Conservation (phyloP, 2,888 invertebrate species). For the Spisula solida region DNA sequence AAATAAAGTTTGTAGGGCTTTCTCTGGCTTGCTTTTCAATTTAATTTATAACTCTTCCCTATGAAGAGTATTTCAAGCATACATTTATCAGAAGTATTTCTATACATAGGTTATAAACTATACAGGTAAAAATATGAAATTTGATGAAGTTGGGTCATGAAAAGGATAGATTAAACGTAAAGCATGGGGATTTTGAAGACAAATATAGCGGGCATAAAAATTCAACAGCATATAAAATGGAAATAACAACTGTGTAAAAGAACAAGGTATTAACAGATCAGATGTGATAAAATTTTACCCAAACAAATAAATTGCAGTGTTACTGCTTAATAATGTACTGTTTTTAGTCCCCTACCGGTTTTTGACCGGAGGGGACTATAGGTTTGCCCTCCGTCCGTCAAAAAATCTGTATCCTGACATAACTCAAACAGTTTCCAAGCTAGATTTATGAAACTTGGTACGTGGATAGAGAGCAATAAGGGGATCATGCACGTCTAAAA, state of each 20-base stretch:
- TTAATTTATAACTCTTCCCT: constrained; percentile 18
- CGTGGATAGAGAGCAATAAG: no score
- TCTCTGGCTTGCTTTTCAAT: constrained; percentile 23
- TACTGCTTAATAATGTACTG: no score
- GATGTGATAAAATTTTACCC: no score
- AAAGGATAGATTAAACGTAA: constrained; percentile 22
- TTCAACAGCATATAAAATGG: background rate
- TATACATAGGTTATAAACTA: constrained; percentile 22
- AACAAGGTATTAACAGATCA: background rate
- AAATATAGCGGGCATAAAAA: background rate
- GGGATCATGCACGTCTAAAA: no score
- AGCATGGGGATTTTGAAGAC: background rate
- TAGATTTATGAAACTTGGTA: no score
- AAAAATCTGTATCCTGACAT: no score
- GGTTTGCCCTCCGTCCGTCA: no score
- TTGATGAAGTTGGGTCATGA: constrained; percentile 24
- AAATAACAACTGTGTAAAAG: background rate
- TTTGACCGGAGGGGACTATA: no score
- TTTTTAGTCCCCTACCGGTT: no score
- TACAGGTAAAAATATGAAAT: constrained; percentile 30
- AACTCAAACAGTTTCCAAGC: no score
- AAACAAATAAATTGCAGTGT: no score
- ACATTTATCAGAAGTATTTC: constrained; percentile 10
- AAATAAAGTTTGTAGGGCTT: constrained; percentile 1
- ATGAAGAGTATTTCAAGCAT: constrained; percentile 24